Conservation (phyloP, 2,888 invertebrate genomes). For the Standfussiana lucernea region DNA sequence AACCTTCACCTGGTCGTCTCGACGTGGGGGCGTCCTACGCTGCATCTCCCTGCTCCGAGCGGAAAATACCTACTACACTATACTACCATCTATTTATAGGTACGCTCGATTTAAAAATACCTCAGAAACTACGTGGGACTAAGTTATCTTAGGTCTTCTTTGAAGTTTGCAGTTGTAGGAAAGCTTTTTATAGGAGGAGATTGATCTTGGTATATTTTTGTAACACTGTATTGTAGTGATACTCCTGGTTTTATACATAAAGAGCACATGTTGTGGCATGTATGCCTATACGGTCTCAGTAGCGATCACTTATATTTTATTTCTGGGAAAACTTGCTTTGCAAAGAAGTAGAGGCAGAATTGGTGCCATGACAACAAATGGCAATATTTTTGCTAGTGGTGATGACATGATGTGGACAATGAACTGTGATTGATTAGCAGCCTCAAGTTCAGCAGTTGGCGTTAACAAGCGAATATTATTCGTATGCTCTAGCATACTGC, state of each 20-base stretch:
- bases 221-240: not conserved
- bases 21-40: slow-evolving; percentile 54
- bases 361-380: not conserved
- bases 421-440: not conserved
- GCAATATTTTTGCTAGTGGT: not conserved
- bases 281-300: not conserved
- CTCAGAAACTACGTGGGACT: not conserved
- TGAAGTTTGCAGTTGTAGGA: not conserved
- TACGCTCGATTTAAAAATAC: slow-evolving; percentile 20
- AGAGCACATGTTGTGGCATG: not conserved
- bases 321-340: not conserved
- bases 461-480: not conserved
- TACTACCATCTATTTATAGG: slow-evolving; percentile 28
- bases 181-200: not conserved
- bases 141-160: not conserved
- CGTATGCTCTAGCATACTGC: not conserved
- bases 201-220: not conserved
- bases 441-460: not conserved
- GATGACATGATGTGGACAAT: not conserved
- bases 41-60: slow-evolving; percentile 47
- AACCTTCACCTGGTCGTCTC: slow-evolving; percentile 54
- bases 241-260: not conserved
- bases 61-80: slow-evolving; percentile 15
- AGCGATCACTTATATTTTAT: not conserved
- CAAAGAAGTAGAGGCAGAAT: not conserved